phyloP scores from a whole-genome alignment of 2,888 invertebrate species.

The Pyrrhia umbra region DNA sequence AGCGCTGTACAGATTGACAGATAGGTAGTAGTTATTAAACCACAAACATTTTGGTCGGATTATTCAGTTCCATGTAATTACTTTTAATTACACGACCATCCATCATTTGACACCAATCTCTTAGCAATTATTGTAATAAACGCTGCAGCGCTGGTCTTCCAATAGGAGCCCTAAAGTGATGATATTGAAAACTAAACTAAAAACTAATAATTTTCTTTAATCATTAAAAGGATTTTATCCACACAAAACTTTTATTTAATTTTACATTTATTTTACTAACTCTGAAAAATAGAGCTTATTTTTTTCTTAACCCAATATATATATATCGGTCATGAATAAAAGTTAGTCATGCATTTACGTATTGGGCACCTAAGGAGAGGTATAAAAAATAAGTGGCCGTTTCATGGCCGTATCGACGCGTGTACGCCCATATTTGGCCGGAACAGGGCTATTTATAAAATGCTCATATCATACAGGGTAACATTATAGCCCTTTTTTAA shows the following conservation, averaged over 20 bases:
- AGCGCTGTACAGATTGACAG: no score
- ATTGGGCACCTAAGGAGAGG: slow-evolving; percentile 57
- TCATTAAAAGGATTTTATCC: background rate
- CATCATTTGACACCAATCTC: no score
- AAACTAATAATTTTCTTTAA: no score
- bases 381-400: slow-evolving; percentile 67
- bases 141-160: no score
- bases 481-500: slow-evolving; percentile 55
- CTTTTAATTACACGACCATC: no score
- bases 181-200: no score
- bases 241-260: background rate
- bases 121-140: no score
- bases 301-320: slow-evolving; percentile 56
- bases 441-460: slow-evolving; percentile 65
- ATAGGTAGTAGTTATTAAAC: no score
- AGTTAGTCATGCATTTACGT: slow-evolving; percentile 63
- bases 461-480: slow-evolving; percentile 54
- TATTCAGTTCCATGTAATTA: no score
- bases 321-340: slow-evolving; percentile 57
- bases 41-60: no score
- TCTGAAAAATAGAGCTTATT: slow-evolving; percentile 36
- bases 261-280: background rate
- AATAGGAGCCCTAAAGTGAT: no score
- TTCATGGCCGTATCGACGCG: slow-evolving; percentile 61
- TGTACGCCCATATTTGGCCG: slow-evolving; percentile 60